Evolutionary conservation across 2,113 vertebrate species (phyloP), one percentile per base, ranked within the genome.

Genomic region (Phaetusa simplex): DNA sequence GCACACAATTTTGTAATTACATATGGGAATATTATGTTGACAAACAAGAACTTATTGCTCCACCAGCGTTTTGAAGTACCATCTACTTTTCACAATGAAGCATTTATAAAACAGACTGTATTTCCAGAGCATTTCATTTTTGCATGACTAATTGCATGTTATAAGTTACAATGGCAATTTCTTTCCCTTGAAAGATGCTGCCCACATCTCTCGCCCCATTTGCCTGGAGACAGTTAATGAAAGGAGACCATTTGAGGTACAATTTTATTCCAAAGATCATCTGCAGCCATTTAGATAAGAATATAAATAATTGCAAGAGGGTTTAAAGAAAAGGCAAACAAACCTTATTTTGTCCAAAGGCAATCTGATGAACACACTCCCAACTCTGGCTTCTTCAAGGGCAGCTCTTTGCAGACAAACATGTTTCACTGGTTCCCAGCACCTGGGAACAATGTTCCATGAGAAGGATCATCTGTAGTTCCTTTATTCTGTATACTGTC

Each of bases 11-110:
- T 86, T 59, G 59, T 94, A 84, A 93, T 96, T 95, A 84, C 72
- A 29, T 78, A 71, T 59, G 91, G 77, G 86, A 96, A 78, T 94
- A 86, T 74, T 86, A 91, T 84, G 91, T 89, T 96, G 93, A 94
- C 95, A 94, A 94, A 96, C 55, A 91, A 87, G 83, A 96, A 95
- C 36, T 67, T 96, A 89, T 79, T 94, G 58, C 83, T 84, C n/a
- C 67, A 70, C 71, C n/a, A 93, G 72, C 42, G 49, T 88, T 95
- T 92, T 90, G 67, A 95, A 96, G 64, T 86, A 45, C 32, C 30
- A 64, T 92, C 86, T 74, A 94, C 32, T 71, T 65, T 81, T 82
- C 65, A 50, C 64, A 83, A 62, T 50, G 59, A 91, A 64, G 30
- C 80, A 94, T 93, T 92, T 86, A 70, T 81, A 81, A 92, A 77